A percentile compares a stretch with the other conserved stretches of the same genome.
phyloP scores from a whole-genome alignment of 1,140 invertebrate species.

The Odontomachus brunneus region DNA sequence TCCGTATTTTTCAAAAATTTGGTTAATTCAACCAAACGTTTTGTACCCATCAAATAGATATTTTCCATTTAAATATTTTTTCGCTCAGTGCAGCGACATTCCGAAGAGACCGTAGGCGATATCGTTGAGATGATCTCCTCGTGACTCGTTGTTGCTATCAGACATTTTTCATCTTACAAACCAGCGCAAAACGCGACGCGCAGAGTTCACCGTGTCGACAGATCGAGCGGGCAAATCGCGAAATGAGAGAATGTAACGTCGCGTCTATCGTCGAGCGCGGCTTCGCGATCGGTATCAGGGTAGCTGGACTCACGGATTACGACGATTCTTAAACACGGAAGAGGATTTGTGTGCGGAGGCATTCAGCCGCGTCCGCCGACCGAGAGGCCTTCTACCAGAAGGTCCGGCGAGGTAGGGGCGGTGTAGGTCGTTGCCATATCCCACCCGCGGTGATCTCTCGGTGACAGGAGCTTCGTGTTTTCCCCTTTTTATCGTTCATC shows the following conservation, averaged over 20 bases:
- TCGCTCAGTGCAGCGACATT: too few relatives aligned
- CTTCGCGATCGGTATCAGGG: neutral
- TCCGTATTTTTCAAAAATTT: too few relatives aligned
- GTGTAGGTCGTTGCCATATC: constrained; percentile 27
- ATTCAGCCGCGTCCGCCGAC: constrained; percentile 13
- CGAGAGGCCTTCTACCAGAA: constrained; percentile 27
- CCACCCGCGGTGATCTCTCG: constrained; percentile 73
- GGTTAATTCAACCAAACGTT: too few relatives aligned
- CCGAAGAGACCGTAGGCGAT: too few relatives aligned
- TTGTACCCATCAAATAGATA: too few relatives aligned
- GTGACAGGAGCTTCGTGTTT: constrained; percentile 71
- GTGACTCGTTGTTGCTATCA: too few relatives aligned
- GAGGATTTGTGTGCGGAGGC: constrained; percentile 19
- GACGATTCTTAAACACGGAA: constrained; percentile 50
- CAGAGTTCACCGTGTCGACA: neutral
- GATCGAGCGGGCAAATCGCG: neutral
- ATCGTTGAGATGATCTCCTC: too few relatives aligned
- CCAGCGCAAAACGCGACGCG: neutral
- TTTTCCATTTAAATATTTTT: too few relatives aligned
- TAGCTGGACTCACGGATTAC: neutral
- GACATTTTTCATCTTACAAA: too few relatives aligned
- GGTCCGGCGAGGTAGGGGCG: constrained; percentile 4
- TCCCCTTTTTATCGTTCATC: constrained; percentile 59
- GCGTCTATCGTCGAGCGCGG: neutral
- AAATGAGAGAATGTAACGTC: neutral